phyloP scores from a whole-genome alignment of 2,113 vertebrate genomes.

The Quiscalus mexicanus region DNA sequence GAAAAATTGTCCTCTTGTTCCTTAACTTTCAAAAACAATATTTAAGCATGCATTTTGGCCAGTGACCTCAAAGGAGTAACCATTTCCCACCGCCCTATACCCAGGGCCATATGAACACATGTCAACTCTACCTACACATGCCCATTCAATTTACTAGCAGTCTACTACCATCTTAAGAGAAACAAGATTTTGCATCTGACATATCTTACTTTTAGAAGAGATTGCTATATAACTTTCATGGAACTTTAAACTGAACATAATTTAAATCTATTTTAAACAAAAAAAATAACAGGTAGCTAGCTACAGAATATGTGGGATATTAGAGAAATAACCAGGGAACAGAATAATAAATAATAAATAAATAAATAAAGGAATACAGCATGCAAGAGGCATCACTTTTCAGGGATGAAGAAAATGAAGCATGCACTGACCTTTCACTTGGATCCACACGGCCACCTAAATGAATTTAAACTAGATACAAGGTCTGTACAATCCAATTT shows the following conservation, averaged over 20 bases:
- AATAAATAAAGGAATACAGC: neutral
- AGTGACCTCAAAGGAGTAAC: neutral
- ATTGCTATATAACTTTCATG: neutral
- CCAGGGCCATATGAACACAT: neutral
- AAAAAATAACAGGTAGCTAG: neutral
- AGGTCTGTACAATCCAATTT: neutral
- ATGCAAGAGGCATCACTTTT: neutral
- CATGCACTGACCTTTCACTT: neutral
- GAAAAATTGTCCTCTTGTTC: neutral
- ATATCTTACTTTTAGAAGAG: neutral
- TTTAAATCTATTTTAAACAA: neutral
- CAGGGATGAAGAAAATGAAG: neutral
- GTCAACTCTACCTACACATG: neutral
- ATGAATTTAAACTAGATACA: neutral
- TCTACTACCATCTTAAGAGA: neutral
- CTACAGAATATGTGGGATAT: neutral
- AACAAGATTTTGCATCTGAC: neutral
- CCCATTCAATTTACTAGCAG: neutral
- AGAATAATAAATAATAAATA: too few relatives aligned
- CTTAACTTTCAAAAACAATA: neutral
- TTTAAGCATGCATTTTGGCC: neutral
- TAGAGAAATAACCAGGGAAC: neutral
- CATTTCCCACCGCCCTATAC: neutral
- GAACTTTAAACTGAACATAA: neutral
- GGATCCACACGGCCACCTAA: neutral